These are phyloP conservation scores for Sesia apiformis DNA, from an alignment of 2,888 invertebrate species.

Conservation along the genomic window DNA sequence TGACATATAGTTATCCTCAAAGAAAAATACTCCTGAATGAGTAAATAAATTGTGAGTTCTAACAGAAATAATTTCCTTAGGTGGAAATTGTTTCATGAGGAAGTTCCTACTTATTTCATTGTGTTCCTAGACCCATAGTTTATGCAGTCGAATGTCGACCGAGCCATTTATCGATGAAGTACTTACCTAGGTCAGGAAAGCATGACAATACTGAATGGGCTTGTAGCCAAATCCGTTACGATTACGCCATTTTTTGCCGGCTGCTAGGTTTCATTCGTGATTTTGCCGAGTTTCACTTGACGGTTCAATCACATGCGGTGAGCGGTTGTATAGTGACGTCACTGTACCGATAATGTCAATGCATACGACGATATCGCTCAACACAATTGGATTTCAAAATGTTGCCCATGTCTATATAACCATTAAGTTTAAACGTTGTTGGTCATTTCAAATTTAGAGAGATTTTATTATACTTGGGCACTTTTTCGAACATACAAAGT, in stretches of 20 bases:
- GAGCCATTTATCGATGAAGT: constrained; percentile 5
- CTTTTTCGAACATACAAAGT: no score
- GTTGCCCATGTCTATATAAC: no score
- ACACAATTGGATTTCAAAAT: no score
- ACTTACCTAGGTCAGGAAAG: constrained; percentile 32
- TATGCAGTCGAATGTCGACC: not conserved
- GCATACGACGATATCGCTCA: no score
- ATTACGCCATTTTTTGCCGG: constrained; percentile 19
- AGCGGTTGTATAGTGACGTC: constrained; percentile 1
- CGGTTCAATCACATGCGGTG: constrained; percentile 5
- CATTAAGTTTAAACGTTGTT: no score
- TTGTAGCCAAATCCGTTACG: constrained; percentile 13
- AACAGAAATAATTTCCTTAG: no score
- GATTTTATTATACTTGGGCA: no score
- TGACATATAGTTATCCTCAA: no score
- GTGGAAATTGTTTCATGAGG: no score
- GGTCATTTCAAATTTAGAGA: no score
- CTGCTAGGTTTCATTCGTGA: constrained; percentile 11
- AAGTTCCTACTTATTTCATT: not conserved
- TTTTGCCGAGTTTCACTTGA: constrained; percentile 15
- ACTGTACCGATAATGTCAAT: not conserved
- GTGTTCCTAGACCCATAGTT: not conserved
- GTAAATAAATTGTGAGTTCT: no score
- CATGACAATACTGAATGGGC: constrained; percentile 22
- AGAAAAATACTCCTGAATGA: no score